These are phyloP conservation scores for Seladonia tumulorum DNA, from an alignment of 2,888 invertebrate genomes.

Conservation along the genomic window DNA sequence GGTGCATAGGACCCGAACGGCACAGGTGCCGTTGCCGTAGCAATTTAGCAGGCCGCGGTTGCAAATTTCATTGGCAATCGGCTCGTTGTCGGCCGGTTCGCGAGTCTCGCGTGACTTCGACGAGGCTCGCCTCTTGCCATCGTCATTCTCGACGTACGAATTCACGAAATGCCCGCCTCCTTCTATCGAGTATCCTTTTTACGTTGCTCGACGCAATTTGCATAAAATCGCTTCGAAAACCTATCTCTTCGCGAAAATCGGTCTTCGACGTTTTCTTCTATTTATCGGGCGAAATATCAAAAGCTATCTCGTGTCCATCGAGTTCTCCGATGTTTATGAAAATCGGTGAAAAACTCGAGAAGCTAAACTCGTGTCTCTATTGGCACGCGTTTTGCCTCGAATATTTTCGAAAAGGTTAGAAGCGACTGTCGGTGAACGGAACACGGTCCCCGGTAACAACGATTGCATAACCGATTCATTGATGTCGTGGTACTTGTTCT, in stretches of 20 bases:
- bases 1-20: conserved; percentile 57
- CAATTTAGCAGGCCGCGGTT: conserved; percentile 44
- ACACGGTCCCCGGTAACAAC: background rate
- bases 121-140: background rate
- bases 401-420: background rate
- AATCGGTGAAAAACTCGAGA: background rate
- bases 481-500: conserved; percentile 42
- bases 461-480: conserved; percentile 51
- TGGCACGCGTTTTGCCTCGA: background rate
- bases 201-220: background rate
- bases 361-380: background rate
- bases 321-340: background rate
- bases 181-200: background rate
- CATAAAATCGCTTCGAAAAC: background rate
- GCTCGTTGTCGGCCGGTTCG: background rate
- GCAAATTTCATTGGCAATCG: conserved; percentile 33
- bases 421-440: background rate
- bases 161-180: background rate
- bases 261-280: background rate
- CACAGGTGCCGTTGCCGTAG: conserved; percentile 73
- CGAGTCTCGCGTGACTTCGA: background rate
- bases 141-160: background rate
- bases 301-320: no score
- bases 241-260: background rate
- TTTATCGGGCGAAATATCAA: background rate